Evolutionary conservation across 1,140 invertebrate genomes (phyloP).

Genomic region (Nebria ingens): DNA sequence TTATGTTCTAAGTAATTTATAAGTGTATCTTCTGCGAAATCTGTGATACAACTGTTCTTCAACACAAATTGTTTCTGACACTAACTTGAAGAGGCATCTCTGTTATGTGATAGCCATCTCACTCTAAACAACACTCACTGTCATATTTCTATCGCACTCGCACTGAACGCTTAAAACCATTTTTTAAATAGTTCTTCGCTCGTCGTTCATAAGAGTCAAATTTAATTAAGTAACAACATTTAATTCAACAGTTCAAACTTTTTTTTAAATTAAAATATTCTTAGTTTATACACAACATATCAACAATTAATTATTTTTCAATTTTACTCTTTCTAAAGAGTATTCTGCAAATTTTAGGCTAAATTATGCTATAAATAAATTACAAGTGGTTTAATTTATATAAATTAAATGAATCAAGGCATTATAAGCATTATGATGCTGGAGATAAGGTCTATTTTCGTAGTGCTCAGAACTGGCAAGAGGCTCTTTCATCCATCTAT

Average conservation of each 20-base stretch:
- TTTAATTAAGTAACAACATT: background rate
- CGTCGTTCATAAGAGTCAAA: background rate
- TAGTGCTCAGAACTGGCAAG: background rate
- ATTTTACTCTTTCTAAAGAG: too few species aligned
- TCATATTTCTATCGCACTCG: background rate
- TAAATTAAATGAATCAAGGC: too few species aligned
- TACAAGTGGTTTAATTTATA: too few species aligned
- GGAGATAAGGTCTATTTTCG: background rate
- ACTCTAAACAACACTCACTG: background rate
- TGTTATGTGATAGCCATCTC: constrained; percentile 9
- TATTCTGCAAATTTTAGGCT: too few species aligned
- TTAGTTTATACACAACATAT: background rate
- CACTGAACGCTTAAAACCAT: background rate
- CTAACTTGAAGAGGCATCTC: constrained; percentile 6
- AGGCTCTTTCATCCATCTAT: background rate
- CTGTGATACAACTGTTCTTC: constrained; percentile 14
- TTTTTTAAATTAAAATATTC: background rate
- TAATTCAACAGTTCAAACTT: background rate
- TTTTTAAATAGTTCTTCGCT: background rate
- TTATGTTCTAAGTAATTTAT: background rate
- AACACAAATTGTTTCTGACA: constrained; percentile 15
- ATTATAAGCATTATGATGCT: background rate
- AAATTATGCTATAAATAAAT: too few species aligned
- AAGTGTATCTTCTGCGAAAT: constrained; percentile 14
- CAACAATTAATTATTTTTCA: too few species aligned